Evolutionary conservation across 2,888 invertebrate genomes (phyloP), one percentile per base, ranked within the genome.

Genomic region (Diarsia mendica): DNA sequence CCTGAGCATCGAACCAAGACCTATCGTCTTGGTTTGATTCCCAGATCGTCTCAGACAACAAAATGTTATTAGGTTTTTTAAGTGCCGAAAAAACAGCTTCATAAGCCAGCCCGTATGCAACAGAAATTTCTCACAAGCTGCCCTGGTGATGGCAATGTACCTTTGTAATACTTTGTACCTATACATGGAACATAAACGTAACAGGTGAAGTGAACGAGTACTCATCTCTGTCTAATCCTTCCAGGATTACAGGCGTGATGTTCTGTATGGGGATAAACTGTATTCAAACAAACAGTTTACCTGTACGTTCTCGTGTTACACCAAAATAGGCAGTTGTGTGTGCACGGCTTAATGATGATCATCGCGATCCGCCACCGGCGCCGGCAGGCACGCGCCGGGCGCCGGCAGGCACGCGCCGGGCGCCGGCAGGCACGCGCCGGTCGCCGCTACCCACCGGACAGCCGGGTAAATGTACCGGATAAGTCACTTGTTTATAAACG

Each of bases 371-470:
- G 46, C 60, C 33, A 2, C 20, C 70, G 53, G 15, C 46, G 39
- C 23, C 72, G 20, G 18, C 0, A 64, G 77, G 72, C 85, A 85
- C 85, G 85, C 75, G 72, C 82, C 63, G 28, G 28, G 5, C 55
- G 60, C 85, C 85, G 73, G n/a, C n/a, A n/a, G n/a, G n/a, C 85
- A 85, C 85, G 85, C 75, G 72, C 82, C 63, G 28, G 53, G 15
- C 46, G 39, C 23, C 72, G 20, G 18, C 0, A 64, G 77, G 72
- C 85, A 85, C 85, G 85, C 75, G 72, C 82, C 63, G 28, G 28
- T 8, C 55, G 60, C 85, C 85, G 73, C 85, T 66, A 3, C 73
- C 28, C 2, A 13, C 53, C 70, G 60, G n/a, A 53, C 58, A 13
- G 2, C 28, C 5, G 23, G 13, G 13, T 18, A 28, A 20, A 13